Base-by-base conservation (phyloP, 2,113 vertebrate genomes). In the Paracanthobrama guichenoti region DNA sequence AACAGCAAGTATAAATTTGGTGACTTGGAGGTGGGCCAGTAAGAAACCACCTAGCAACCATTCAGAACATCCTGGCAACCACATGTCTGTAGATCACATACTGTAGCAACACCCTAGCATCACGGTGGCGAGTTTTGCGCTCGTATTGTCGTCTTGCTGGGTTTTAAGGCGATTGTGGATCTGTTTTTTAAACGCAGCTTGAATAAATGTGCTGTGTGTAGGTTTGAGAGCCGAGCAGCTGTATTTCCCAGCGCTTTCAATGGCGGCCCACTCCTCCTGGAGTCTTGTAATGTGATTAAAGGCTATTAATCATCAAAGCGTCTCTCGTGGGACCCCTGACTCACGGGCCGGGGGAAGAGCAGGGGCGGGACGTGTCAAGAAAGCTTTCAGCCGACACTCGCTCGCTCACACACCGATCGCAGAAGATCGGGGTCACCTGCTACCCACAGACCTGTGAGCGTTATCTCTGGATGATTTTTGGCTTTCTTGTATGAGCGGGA, bases 281-380 rank as follows among this genome's bases (percentile, higher is more conserved):
- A 93, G 92, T 92, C 93, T 93, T 93, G 93, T 94, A 94, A 94
- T 93, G 93, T 93, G 93, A 95, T 95, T 94, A 94, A 94, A 93
- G 91, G 92, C 92, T 93, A 94, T 95, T 95, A 94, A 94, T 95
- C 93, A 94, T 94, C 92, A 93, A 93, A 94, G 94, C 88, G 87
- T 81, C 91, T 94, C 93, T 93, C 93, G 75, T 46, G 92, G 91
- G 94, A 94, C 90, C 92, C 85, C 92, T 94, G 93, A 94, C 91
- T 95, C 92, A 93, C 90, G 91, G 92, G 92, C 92, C 91, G 91
- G 88, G 93, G 92, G 93, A 91, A 92, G 93, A 90, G 88, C 89
- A 92, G 92, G 90, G 93, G 93, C 91, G 94, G 92, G 92, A 93
- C 90, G 91, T 93, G 93, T 94, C 92, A 92, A 89, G 91, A 91